A percentile compares a stretch with the other conserved stretches of the same genome.
These are phyloP conservation scores for Myotis myotis DNA, from an alignment of 2,797 vertebrate genomes.

Conservation along the genomic window DNA sequence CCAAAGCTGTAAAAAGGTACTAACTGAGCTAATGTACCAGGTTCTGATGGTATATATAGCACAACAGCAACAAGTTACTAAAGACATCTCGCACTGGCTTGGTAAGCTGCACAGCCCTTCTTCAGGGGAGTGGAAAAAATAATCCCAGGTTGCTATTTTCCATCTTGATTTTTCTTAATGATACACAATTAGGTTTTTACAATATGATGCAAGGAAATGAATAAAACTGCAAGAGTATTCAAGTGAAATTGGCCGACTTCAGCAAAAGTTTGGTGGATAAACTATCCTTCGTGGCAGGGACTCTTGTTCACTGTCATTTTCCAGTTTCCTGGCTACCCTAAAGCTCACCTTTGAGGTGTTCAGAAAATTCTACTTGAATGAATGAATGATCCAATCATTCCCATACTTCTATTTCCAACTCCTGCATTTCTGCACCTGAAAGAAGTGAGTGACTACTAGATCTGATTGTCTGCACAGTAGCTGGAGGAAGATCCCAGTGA, in stretches of 20 bases:
- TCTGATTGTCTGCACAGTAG: background rate
- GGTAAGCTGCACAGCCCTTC: background rate
- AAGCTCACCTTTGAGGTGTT: background rate
- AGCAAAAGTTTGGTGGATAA: background rate
- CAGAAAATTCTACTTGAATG: background rate
- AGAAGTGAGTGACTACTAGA: background rate
- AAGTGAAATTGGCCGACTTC: background rate
- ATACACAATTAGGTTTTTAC: background rate
- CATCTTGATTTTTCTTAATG: background rate
- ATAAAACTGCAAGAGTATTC: background rate
- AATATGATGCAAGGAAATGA: background rate
- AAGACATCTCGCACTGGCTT: background rate
- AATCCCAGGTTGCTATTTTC: background rate
- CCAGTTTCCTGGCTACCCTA: background rate
- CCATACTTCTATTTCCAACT: background rate
- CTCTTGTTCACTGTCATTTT: background rate
- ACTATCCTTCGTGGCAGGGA: background rate
- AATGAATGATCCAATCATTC: background rate
- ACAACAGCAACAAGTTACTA: background rate
- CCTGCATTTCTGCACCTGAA: background rate
- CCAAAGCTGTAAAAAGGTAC: background rate
- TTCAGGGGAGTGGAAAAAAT: background rate
- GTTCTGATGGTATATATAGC: background rate
- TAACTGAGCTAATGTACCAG: rapidly evolving
- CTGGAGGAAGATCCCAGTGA: background rate